phyloP scores from a whole-genome alignment of 2,888 invertebrate species.

The Hirtodrosophila duncani region DNA sequence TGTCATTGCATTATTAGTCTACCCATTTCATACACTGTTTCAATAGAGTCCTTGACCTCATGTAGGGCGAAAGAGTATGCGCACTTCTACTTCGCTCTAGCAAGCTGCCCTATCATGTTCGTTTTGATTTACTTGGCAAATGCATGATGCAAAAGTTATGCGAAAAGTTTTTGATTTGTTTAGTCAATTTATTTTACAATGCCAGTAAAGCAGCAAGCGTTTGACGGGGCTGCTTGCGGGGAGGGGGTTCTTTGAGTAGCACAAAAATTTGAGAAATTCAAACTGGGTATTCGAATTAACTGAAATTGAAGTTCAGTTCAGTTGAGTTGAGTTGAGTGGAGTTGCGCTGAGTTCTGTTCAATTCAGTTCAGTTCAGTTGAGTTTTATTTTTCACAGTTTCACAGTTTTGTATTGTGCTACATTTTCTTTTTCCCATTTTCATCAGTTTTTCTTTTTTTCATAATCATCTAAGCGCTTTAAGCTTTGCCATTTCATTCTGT shows the following conservation, averaged over 20 bases:
- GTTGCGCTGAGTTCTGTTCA: no score
- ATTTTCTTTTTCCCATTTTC: slow-evolving; percentile 9
- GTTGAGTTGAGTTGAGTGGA: slow-evolving; percentile 20
- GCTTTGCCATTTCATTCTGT: slow-evolving; percentile 30
- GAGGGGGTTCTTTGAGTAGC: slow-evolving; percentile 24
- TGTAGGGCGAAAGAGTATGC: no score
- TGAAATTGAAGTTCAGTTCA: slow-evolving; percentile 45
- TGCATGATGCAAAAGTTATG: slow-evolving; percentile 69
- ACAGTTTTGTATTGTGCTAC: slow-evolving; percentile 19
- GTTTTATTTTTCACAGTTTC: slow-evolving; percentile 31
- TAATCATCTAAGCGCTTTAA: slow-evolving; percentile 22
- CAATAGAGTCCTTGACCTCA: no score
- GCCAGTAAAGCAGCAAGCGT: slow-evolving; percentile 26
- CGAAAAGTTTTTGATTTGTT: slow-evolving; percentile 74
- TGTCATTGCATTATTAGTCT: no score
- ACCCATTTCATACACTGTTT: no score
- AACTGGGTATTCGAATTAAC: slow-evolving; percentile 52
- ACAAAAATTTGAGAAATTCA: slow-evolving; percentile 24
- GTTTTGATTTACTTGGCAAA: slow-evolving; percentile 53
- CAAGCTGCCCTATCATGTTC: slow-evolving; percentile 20
- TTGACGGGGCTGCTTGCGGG: not conserved
- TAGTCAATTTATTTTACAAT: slow-evolving; percentile 61
- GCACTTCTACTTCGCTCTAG: no score
- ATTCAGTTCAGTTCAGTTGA: slow-evolving; percentile 17
- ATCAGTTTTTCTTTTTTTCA: slow-evolving; percentile 5